Base-by-base conservation (phyloP, 1,140 invertebrate genomes). In the Pseudomyrmex sp. region DNA sequence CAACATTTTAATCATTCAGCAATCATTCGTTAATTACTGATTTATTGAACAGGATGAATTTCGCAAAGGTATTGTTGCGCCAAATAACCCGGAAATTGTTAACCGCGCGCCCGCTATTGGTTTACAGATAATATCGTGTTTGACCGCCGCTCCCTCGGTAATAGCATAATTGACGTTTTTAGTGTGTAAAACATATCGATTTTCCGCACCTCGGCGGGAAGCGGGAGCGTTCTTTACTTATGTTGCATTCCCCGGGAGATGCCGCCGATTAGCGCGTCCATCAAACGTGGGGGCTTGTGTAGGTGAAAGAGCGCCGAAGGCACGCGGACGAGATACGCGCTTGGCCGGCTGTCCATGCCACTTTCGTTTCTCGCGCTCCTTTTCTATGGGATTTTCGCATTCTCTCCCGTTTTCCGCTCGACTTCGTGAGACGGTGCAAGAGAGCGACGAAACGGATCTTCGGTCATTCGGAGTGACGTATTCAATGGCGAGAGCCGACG, bases 401-500 rank as follows among this genome's bases (percentile, higher is more conserved):
- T 35, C 54, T 68, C 35, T 35, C 35, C 75, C 75, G 20, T 50
- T 61, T 61, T 48, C 44, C 58, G 18, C 58, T n/a, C 20, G 20
- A 7, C 9, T 23, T 12, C 10, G 13, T 58, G 63, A 12, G 52
- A 8, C 2, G 15, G 46, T 48, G 35, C 35, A 35, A 35, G 35
- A 35, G 35, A 7, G 35, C 35, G 35, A 35, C 35, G 35, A 46
- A 46, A 72, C 20, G 46, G 15, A 9, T n/a, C 52, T n/a, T 73
- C 61, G 68, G 44, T 79, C 61, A 72, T 35, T 61, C 86, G 82
- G 83, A 88, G 79, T 85, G 90, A 90, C 90, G 88, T 73, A 88
- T 88, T 88, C 88, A 90, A 90, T 90, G 85, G 86, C 85, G 87
- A 80, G 10, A 59, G 10, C 26, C 44, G 72, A 82, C 76, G 56